Percentiles rank a stretch among this genome's conserved stretches.
phyloP scores from a whole-genome alignment of 2,797 vertebrate genomes.

The Simalia tracyae region DNA sequence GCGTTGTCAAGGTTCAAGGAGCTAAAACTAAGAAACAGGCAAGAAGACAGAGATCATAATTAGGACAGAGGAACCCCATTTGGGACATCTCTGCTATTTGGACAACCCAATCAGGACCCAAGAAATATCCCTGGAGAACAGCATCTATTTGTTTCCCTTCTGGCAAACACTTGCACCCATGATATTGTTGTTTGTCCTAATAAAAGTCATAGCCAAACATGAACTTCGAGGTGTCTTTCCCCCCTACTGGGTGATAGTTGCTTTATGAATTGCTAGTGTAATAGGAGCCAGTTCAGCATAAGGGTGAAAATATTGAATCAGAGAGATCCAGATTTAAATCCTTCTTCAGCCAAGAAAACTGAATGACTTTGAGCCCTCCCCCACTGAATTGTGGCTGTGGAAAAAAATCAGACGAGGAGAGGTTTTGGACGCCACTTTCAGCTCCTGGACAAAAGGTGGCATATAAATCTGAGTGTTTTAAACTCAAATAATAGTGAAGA shows the following conservation, averaged over 20 bases:
- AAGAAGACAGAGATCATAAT: neutral
- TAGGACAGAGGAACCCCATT: neutral
- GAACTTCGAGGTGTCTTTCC: neutral
- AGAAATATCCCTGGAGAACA: neutral
- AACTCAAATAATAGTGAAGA: too few relatives aligned
- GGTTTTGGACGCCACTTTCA: too few relatives aligned
- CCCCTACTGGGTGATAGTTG: neutral
- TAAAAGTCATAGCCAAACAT: neutral
- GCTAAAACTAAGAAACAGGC: constrained; percentile 74
- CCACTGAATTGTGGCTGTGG: too few relatives aligned
- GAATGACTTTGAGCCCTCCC: too few relatives aligned
- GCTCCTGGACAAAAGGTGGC: too few relatives aligned
- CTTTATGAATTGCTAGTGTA: too few relatives aligned
- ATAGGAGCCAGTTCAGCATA: too few relatives aligned
- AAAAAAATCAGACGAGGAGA: too few relatives aligned
- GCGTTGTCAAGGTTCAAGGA: constrained; percentile 67
- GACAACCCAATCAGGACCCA: neutral
- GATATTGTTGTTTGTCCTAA: neutral
- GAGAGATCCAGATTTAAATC: too few relatives aligned
- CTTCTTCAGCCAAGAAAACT: too few relatives aligned
- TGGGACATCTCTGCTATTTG: neutral
- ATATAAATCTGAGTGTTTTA: too few relatives aligned
- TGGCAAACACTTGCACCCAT: neutral
- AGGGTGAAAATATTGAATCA: too few relatives aligned
- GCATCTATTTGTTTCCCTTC: neutral